Percentiles rank a stretch among this genome's conserved stretches.
phyloP scores from a whole-genome alignment of 1,140 invertebrate species.

The Littorina saxatilis region DNA sequence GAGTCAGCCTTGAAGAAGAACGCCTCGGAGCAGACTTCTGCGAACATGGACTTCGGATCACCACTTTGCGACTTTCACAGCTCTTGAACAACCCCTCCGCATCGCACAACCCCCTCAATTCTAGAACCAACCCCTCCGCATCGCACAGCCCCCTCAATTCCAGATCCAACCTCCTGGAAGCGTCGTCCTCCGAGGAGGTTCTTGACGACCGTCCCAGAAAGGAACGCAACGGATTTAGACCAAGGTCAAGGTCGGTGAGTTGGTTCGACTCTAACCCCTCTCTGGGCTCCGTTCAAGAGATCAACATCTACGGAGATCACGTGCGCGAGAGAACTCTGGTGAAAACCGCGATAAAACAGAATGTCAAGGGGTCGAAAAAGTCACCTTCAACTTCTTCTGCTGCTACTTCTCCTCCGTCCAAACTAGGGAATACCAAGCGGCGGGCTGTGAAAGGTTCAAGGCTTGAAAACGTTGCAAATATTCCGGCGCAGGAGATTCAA shows the following conservation, averaged over 20 bases:
- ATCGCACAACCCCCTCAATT: background rate
- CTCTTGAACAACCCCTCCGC: background rate
- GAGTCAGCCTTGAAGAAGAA: conserved; percentile 69
- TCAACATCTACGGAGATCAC: too few relatives aligned
- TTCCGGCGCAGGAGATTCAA: background rate
- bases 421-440: background rate
- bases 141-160: background rate
- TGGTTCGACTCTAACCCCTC: background rate
- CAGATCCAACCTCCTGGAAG: background rate
- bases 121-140: background rate
- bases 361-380: too few relatives aligned
- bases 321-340: too few relatives aligned
- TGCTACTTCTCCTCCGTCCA: too few relatives aligned
- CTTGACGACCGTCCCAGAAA: background rate
- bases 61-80: too few relatives aligned
- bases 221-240: background rate
- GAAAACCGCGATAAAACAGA: too few relatives aligned
- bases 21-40: conserved; percentile 70
- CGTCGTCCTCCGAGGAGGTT: background rate
- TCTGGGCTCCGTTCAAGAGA: background rate
- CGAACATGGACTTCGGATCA: conserved; percentile 59
- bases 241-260: background rate
- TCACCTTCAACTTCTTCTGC: too few relatives aligned
- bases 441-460: background rate
- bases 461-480: too few relatives aligned